Evolutionary conservation across 1,140 invertebrate genomes (phyloP).

Genomic region (Coelopa frigida): DNA sequence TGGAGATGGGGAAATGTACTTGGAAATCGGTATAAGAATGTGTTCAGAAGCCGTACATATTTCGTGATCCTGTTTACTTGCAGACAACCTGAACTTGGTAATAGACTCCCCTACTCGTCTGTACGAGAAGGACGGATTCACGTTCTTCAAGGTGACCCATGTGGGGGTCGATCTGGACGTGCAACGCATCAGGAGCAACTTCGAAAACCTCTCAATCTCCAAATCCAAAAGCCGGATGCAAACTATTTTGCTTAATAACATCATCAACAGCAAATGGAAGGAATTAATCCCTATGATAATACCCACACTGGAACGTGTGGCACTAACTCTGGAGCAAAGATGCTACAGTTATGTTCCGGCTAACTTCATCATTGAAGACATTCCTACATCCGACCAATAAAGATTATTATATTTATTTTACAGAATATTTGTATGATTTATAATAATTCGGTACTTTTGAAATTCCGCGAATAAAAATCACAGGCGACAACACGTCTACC

Average conservation of each 20-base stretch:
- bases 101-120: conserved; percentile 53
- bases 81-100: conserved; percentile 55
- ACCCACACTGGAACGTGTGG: conserved; percentile 56
- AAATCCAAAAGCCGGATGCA: no score
- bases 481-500: no score
- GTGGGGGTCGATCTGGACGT: conserved; percentile 54
- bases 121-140: conserved; percentile 52
- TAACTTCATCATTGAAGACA: conserved; percentile 35
- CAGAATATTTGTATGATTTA: no score
- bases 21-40: conserved; percentile 53
- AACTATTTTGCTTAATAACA: conserved; percentile 55
- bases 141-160: conserved; percentile 56
- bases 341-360: conserved; percentile 56
- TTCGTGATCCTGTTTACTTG: no score
- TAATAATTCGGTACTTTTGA: no score
- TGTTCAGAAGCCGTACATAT: no score
- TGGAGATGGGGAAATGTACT: conserved; percentile 45
- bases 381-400: no score
- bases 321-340: conserved; percentile 52
- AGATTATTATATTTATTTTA: no score
- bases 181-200: conserved; percentile 15
- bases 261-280: conserved; percentile 60
- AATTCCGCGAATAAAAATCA: no score
- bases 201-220: conserved; percentile 34
- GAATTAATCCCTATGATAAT: conserved; percentile 55